phyloP scores from a whole-genome alignment of 1,140 invertebrate genomes.

The Drosophila novamexicana region DNA sequence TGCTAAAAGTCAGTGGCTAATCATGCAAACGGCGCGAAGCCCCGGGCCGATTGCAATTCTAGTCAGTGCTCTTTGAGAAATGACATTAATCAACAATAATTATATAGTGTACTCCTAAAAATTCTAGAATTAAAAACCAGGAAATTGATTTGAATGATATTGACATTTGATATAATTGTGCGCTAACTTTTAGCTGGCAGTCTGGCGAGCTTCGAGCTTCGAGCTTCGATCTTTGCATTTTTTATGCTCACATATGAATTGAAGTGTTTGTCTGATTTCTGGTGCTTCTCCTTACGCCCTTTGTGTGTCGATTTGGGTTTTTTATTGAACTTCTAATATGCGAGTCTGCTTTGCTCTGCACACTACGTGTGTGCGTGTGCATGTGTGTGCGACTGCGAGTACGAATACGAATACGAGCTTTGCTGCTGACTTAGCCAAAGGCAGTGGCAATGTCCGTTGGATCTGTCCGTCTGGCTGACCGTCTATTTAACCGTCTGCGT shows the following conservation, averaged over 20 bases:
- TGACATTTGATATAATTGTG: neutral
- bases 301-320: constrained; percentile 15
- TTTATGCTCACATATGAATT: constrained; percentile 51
- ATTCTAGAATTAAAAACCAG: too few species aligned
- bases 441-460: constrained; percentile 18
- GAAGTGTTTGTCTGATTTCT: constrained; percentile 66
- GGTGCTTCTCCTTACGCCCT: constrained; percentile 27
- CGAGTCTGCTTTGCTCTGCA: constrained; percentile 34
- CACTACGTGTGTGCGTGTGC: neutral
- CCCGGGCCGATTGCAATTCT: too few species aligned
- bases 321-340: constrained; percentile 52
- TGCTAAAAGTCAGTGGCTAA: too few species aligned
- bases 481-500: constrained; percentile 22
- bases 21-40: too few species aligned
- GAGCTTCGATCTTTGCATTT: constrained; percentile 23
- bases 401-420: neutral
- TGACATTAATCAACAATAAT: too few species aligned
- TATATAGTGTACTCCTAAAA: too few species aligned
- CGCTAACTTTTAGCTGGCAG: constrained; percentile 28
- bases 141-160: neutral
- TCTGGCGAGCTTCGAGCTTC: constrained; percentile 23
- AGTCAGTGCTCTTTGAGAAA: too few species aligned
- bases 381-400: neutral
- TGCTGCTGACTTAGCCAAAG: constrained; percentile 37
- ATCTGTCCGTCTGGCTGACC: neutral